These are phyloP conservation scores for Ylistrum balloti DNA, from an alignment of 1,140 invertebrate genomes.

Conservation along the genomic window DNA sequence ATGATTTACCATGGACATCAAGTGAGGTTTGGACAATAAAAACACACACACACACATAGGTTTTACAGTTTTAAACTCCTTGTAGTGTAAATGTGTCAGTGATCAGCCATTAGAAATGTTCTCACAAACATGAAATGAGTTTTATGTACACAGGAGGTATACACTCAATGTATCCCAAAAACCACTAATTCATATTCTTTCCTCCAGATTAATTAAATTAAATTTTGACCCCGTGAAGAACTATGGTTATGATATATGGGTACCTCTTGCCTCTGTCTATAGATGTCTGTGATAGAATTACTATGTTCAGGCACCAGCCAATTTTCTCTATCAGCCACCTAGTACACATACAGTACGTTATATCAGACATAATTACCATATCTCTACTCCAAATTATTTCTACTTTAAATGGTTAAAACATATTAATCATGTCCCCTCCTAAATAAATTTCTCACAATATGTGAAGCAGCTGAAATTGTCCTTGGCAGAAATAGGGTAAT, in stretches of 20 bases:
- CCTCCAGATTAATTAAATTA: not conserved
- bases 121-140: too few species aligned
- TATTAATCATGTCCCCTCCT: not conserved
- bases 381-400: constrained; percentile 20
- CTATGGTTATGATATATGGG: not conserved
- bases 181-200: not conserved
- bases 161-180: not conserved
- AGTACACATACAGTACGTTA: not conserved
- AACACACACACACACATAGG: too few species aligned
- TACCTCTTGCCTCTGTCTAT: not conserved
- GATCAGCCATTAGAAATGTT: too few species aligned
- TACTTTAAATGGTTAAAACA: not conserved
- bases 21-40: too few species aligned
- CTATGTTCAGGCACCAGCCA: not conserved
- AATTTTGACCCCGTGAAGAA: not conserved
- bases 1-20: too few species aligned
- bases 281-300: not conserved
- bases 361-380: not conserved
- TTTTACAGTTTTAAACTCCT: too few species aligned
- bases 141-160: not conserved
- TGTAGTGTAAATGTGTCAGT: too few species aligned
- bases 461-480: not conserved
- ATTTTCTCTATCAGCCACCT: not conserved
- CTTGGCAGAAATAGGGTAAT: constrained; percentile 26
- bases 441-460: constrained; percentile 3